Evolutionary conservation across 2,113 vertebrate species (phyloP).

Genomic region (Sylvia atricapilla): DNA sequence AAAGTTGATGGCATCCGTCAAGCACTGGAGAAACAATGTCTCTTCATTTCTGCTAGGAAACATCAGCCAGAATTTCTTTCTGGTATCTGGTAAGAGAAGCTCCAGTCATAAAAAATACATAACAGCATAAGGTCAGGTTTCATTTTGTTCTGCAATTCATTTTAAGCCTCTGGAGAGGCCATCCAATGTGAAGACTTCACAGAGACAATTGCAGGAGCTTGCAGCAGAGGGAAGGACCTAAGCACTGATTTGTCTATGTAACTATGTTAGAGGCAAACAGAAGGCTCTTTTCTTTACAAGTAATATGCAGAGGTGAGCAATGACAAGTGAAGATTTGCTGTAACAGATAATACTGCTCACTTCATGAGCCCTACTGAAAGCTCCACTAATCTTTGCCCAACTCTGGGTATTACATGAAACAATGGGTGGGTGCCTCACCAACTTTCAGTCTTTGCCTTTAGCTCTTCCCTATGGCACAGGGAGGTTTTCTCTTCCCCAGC

Average conservation of each 20-base stretch:
- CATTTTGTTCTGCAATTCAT: neutral
- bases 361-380: neutral
- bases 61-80: neutral
- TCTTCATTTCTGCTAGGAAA: neutral
- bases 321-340: neutral
- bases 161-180: neutral
- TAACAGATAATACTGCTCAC: neutral
- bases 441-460: neutral
- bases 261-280: neutral
- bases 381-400: neutral
- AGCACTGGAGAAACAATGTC: neutral
- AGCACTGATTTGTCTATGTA: neutral
- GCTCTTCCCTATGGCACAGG: neutral
- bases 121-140: neutral
- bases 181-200: neutral
- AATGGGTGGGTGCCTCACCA: neutral
- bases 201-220: neutral
- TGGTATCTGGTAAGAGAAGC: neutral
- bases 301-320: neutral
- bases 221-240: neutral
- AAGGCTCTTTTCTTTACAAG: neutral
- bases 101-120: conserved; percentile 50
- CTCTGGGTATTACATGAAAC: accelerated
- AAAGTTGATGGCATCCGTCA: neutral
- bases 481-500: neutral